Conservation (phyloP, 2,888 invertebrate species). For the Drosophila monieri region DNA sequence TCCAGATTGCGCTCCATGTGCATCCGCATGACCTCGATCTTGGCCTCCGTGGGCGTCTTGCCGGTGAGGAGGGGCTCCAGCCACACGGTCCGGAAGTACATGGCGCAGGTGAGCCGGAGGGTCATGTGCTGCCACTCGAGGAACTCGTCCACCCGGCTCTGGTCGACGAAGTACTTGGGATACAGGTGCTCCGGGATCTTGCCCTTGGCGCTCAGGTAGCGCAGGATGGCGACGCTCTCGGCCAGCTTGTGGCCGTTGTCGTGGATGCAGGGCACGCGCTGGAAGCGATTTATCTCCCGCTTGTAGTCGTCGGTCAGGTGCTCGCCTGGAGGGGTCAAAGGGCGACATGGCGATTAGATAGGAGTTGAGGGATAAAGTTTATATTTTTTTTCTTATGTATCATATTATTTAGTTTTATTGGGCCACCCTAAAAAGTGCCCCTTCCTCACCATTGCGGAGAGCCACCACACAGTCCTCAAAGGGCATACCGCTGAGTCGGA, state of each 20-base stretch:
- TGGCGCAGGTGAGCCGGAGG: constrained; percentile 85
- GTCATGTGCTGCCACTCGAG: constrained; percentile 90
- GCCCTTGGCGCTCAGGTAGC: constrained; percentile 82
- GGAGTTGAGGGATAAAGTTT: background rate
- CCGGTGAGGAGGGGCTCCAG: constrained; percentile 85
- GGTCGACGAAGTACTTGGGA: constrained; percentile 86
- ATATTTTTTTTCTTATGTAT: no score
- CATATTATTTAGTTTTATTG: no score
- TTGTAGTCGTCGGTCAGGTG: constrained; percentile 87
- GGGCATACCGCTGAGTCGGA: constrained; percentile 87
- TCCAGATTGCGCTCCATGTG: constrained; percentile 86
- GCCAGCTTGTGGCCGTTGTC: constrained; percentile 88
- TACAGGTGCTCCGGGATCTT: constrained; percentile 86
- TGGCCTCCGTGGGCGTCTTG: constrained; percentile 82
- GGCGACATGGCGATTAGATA: constrained; percentile 29
- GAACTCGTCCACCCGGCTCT: constrained; percentile 89
- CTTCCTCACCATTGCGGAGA: constrained; percentile 86
- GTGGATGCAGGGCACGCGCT: constrained; percentile 88
- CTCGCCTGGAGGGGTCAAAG: constrained; percentile 84
- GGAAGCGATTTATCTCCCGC: constrained; percentile 86
- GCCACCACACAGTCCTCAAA: constrained; percentile 87
- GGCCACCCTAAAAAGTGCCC: background rate
- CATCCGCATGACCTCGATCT: constrained; percentile 81
- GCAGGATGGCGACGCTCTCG: constrained; percentile 89
- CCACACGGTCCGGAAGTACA: constrained; percentile 86